Percentiles rank a stretch among this genome's conserved stretches.
Evolutionary conservation across 2,888 invertebrate species (phyloP).

Genomic region (Chromoteleia sp.): DNA sequence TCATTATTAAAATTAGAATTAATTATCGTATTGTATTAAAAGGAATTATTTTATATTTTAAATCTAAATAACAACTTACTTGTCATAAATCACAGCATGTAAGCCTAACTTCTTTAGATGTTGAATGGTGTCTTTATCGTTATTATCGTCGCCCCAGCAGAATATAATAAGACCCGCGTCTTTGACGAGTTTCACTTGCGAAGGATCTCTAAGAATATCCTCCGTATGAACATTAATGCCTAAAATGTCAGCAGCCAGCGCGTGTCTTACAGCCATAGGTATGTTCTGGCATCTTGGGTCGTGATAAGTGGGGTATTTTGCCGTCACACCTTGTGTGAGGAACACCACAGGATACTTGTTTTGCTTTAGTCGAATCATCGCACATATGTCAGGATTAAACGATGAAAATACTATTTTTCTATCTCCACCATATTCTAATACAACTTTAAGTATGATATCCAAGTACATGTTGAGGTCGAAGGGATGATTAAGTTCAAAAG

Average conservation of each 20-base stretch:
- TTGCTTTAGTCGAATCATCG: slow-evolving; percentile 96
- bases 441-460: slow-evolving; percentile 94
- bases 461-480: slow-evolving; percentile 97
- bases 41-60: not conserved
- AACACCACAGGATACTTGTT: slow-evolving; percentile 99
- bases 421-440: slow-evolving; percentile 91
- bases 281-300: slow-evolving; percentile 94
- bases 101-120: slow-evolving; percentile 95
- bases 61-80: slow-evolving; percentile 84
- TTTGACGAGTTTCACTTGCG: slow-evolving; percentile 92
- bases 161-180: slow-evolving; percentile 94
- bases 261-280: slow-evolving; percentile 92
- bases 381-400: slow-evolving; percentile 98
- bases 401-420: slow-evolving; percentile 96
- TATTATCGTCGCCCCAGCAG: slow-evolving; percentile 99
- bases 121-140: slow-evolving; percentile 93
- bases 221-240: slow-evolving; percentile 97
- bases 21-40: no score
- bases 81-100: slow-evolving; percentile 98
- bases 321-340: slow-evolving; percentile 92
- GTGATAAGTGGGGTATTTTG: slow-evolving; percentile 91
- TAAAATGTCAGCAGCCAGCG: slow-evolving; percentile 92
- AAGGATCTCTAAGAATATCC: slow-evolving; percentile 93
- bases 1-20: no score
- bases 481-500: slow-evolving; percentile 94